Evolutionary conservation across 64 coral and sea anemone species (phyloP), one percentile per base, ranked within the genome.

Genomic region (Stichodactyla mertensii): DNA sequence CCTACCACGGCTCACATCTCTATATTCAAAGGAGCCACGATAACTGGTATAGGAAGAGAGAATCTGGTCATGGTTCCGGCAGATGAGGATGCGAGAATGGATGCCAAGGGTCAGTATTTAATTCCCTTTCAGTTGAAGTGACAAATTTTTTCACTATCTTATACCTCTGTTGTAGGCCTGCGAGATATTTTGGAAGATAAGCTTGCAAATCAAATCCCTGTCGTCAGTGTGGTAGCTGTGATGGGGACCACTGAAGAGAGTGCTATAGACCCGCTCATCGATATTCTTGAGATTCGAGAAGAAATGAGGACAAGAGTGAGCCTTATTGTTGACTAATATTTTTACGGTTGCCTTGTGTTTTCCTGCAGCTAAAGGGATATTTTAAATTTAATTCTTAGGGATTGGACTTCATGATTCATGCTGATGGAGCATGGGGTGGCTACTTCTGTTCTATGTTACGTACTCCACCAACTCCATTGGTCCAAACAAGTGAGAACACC

Each of bases 171-270:
- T 19, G 69, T 23, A 94, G 92, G 78, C 0, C 78, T 94, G 61
- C 54, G 84, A 87, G 57, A 57, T 7, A 90, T 84, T 20, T 88
- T 94, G 55, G 92, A 94, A 19, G 6, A 87, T 14, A 67, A 84
- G 10, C 92, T 87, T 24, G 31, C 18, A 24, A 59, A 86, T 6
- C 6, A 71, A 52, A 94, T 78, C 36, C 74, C 92, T 27, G 92
- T 94, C 22, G 77, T 94, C 22, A 64, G 86, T 14, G 94, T 97
- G 45, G 88, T 92, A 7, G 85, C 88, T 7, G 81, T 97, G 0
- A 93, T 97, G 91, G 94, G 94, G 20, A 97, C 91, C 12, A 97
- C 94, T 8, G 94, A 97, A 79, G 94, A 97, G 79, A 97, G 94
- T 51, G 91, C 94, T 2, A 57, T 97, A 23, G 94, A 97, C 86